These are phyloP conservation scores for Elephantulus edwardii DNA, from an alignment of 2,113 vertebrate species.

Conservation along the genomic window DNA sequence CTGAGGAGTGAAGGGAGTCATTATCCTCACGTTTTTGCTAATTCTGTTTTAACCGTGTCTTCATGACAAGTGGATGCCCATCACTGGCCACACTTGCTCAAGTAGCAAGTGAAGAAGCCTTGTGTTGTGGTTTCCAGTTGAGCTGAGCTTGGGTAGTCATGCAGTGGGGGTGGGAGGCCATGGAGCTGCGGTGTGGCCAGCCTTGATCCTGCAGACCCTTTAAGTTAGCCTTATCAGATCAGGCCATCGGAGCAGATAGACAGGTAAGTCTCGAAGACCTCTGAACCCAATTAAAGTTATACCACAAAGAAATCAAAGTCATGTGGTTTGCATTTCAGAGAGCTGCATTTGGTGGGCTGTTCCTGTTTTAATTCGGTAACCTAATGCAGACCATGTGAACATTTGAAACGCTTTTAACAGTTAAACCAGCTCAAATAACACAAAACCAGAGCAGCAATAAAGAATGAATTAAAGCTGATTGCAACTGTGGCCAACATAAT, in stretches of 20 bases:
- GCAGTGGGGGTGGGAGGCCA: neutral
- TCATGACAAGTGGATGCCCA: neutral
- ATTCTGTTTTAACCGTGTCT: neutral
- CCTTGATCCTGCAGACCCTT: slow-evolving; percentile 80
- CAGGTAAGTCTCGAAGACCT: slow-evolving; percentile 87
- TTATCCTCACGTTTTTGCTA: neutral
- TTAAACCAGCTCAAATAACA: slow-evolving; percentile 91
- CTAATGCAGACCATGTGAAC: slow-evolving; percentile 91
- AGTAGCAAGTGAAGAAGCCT: neutral
- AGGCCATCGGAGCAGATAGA: slow-evolving; percentile 86
- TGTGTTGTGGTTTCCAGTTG: neutral
- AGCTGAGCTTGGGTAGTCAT: slow-evolving; percentile 46
- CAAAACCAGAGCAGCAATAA: slow-evolving; percentile 89
- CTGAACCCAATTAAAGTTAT: slow-evolving; percentile 89
- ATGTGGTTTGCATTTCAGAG: slow-evolving; percentile 90
- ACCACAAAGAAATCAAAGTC: slow-evolving; percentile 90
- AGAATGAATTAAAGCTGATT: slow-evolving; percentile 91
- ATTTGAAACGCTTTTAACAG: slow-evolving; percentile 89
- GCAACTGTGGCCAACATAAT: slow-evolving; percentile 84
- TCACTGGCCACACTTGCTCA: slow-evolving; percentile 27
- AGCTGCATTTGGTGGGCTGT: slow-evolving; percentile 89
- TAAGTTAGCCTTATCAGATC: slow-evolving; percentile 85
- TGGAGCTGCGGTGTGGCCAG: slow-evolving; percentile 43
- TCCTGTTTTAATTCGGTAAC: slow-evolving; percentile 90
- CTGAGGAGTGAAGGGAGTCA: neutral